Base-by-base conservation (phyloP, 1,140 invertebrate species). In the Caerostris extrusa region DNA sequence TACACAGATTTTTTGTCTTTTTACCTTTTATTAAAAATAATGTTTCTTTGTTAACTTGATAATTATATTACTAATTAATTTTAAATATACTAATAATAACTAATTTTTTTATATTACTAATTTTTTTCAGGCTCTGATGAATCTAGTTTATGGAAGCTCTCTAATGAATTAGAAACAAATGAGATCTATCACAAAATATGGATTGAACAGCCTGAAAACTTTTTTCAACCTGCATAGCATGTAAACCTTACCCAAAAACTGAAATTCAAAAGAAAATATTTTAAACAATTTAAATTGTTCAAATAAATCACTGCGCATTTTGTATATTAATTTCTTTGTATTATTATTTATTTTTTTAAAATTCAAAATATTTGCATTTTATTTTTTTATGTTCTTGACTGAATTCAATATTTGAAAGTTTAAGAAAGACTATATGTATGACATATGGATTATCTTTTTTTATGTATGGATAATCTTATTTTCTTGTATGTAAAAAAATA, bases 121-220 rank as follows among this genome's bases (percentile, higher is more conserved):
- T 81, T 89, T 83, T 57, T 96, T 94, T 96, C 95, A 97, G 98
- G 97, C 97, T 89, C 97, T 67, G 97, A 98, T 97, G 98, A 99
- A 96, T 96, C 97, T 69, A 96, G 97, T 94, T 96, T 99, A 85
- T 96, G 96, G 60, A 96, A 97, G 95, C 95, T 99, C 3, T 96
- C 97, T 94, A 96, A 97, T 94, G 97, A 97, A 95, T 96, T 99
- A 83, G 96, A 96, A 81, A 96, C 97, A 95, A 97, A 97, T 94
- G 97, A 97, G 56, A 97, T 99, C 87, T 97, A 97, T 94, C 98
- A 99, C 96, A 99, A 99, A 96, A 95, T 99, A 34, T 99, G 99
- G 99, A 98, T 98, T 94, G 99, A 99, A 96, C 98, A 99, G 95
- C 99, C 99, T 14, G 99, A 99, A 97, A 98, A 99, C 96, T 98